Evolutionary conservation across 2,113 vertebrate species (phyloP), one percentile per base, ranked within the genome.

Genomic region (Cheilinus undulatus): DNA sequence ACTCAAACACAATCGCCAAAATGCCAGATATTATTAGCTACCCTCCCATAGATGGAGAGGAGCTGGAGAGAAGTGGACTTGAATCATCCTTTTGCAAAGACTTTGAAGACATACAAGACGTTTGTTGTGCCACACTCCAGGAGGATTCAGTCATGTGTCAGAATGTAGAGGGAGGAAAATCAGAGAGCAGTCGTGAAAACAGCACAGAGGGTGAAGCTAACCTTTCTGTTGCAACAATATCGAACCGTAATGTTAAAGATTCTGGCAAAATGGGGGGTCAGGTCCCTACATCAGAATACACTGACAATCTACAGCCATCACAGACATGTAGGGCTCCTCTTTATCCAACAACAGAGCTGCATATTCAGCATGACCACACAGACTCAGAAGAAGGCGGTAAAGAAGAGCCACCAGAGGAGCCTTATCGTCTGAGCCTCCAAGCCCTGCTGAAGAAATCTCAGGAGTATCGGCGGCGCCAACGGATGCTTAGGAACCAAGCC

Each of bases 361-460:
- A 46, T 2, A 22, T 57, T 72, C 63, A 83, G 22, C 42, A 23
- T 2, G 10, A 48, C 12, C 26, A 58, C 23, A 23, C 34, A 49
- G 68, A 85, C 58, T 17, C 20, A 4, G 53, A 83, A 61, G 28
- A 50, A 17, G 32, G 23, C 22, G 34, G 64, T 9, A 28, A 79
- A 14, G 46, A 11, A 11, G 73, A 69, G 6, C 28, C 49, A 11
- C 58, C 23, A 36, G 84, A 60, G 68, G 69, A 80, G 27, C 89
- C 88, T 27, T 81, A 86, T 81, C 88, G 70, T 4, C 63, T 87
- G 24, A 93, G 91, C 65, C 91, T 94, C 27, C 93, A 94, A 78
- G 91, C 84, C 60, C 76, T 94, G 52, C 69, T 94, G 19, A 93
- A 92, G 84, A 93, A 91, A 83, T 95, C 94, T 65, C 92, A 93